Conservation (phyloP, 2,888 invertebrate species). For the Ischnus inquisitorius region DNA sequence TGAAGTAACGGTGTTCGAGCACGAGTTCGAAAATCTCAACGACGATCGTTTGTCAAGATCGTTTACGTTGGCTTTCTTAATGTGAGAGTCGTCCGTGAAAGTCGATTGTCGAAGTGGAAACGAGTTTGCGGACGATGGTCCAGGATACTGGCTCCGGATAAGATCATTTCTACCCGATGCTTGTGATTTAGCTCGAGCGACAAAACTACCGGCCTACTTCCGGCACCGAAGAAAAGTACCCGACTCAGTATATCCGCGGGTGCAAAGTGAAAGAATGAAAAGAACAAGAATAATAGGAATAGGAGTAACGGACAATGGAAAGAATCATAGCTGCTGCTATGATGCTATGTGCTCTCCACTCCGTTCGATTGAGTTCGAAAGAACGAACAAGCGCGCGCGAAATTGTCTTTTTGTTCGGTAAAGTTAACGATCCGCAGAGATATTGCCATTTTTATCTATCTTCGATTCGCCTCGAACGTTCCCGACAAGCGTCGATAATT, state of each 20-base stretch:
- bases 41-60: conserved; percentile 48
- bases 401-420: conserved; percentile 12
- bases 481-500: neutral
- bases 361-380: conserved; percentile 20
- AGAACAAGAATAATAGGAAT: neutral
- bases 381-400: neutral
- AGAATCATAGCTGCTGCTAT: conserved; percentile 4
- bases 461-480: neutral
- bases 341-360: conserved; percentile 14
- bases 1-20: neutral
- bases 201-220: conserved; percentile 41
- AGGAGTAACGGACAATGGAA: conserved; percentile 6
- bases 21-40: conserved; percentile 48
- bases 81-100: conserved; percentile 48
- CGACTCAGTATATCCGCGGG: neutral
- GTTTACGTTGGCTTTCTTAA: conserved; percentile 54
- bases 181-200: conserved; percentile 15
- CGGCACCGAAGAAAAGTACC: conserved; percentile 29
- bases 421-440: conserved; percentile 37
- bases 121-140: conserved; percentile 59
- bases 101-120: conserved; percentile 57
- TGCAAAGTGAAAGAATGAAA: neutral
- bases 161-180: neutral
- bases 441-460: conserved; percentile 22
- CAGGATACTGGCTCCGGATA: conserved; percentile 20